Base-by-base conservation (phyloP, 2,113 vertebrate species). In the Syngnathus scovelli region DNA sequence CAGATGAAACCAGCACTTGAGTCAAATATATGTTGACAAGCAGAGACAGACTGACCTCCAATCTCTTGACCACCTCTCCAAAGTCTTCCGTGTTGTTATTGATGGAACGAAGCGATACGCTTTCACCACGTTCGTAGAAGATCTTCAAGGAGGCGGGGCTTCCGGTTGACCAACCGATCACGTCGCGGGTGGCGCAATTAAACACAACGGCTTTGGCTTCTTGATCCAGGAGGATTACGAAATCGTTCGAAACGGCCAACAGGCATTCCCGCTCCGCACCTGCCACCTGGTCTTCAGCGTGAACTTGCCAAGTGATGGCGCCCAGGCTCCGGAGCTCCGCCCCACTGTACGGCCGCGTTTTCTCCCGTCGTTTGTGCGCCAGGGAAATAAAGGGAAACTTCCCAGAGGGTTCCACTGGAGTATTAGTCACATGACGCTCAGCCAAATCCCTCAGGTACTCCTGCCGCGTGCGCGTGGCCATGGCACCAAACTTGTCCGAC, bases 301-400 rank as follows among this genome's bases (percentile, higher is more conserved):
- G 93, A 9, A 96, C 91, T 3, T 87, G 90, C 96, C 96, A 98
- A 18, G 95, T 92, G 21, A 97, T 88, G 46, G 95, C 93, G 48
- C 95, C 95, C 58, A 92, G 90, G 80, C 95, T 97, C 59, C 92
- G 91, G 4, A 98, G 93, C 80, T 98, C 96, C 4, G 94, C 93
- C 79, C 94, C 93, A 0, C 90, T 89, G 67, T 95, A 96, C 0
- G 96, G 94, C 49, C 95, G 94, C 27, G 92, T 91, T 85, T 95
- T 95, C 36, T 98, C 96, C 70, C 96, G 93, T 75, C 95, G 94
- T 68, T 98, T 98, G 55, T 94, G 95, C n/a, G 95, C 95, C 76
- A 98, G 88, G 0, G 96, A 95, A 85, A 97, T 97, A 77, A 98
- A 98, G 0, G 95, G 95, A 68, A 98, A 98, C 80, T 98, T 98